Base-by-base conservation (phyloP, 2,797 vertebrate genomes). In the Manis crassicaudata region DNA sequence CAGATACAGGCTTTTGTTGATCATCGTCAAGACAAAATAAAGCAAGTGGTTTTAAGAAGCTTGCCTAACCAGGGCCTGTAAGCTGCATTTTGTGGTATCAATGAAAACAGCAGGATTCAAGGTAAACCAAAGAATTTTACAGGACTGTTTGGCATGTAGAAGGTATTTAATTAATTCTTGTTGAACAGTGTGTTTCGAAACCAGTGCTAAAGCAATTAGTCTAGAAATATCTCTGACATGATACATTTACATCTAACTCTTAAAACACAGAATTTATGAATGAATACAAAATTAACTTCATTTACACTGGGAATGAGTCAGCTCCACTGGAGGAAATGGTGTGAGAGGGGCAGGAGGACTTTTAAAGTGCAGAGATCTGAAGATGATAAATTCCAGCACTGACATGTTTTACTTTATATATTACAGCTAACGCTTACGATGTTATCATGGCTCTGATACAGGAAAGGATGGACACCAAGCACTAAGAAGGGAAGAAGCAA, bases 21-120 rank as follows among this genome's bases (percentile, higher is more conserved):
- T 84, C 21, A 20, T 62, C 83, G 89, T 93, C 80, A 79, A 60
- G 37, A 93, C 92, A 92, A 87, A 95, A 90, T 73, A 72, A 72
- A 72, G 54, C 37, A 12, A 23, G 6, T 29, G 25, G 11, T 88
- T 96, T 81, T 50, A 72, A 91, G 90, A 76, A 63, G 25, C 10
- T 94, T 86, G 14, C 17, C 82, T 90, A 32, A 86, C 40, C n/a
- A 70, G n/a, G 40, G 88, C n/a, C 65, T 52, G 35, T 70, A 56
- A 85, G 21, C 37, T 37, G n/a, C 46, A 25, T 84, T 86, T 72
- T 76, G 92, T 0, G 20, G 23, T 9, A 62, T 82, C 46, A 77
- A 91, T 56, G 76, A 85, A 87, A 92, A 88, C 29, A 54, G 21
- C 70, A 76, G 68, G 32, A 27, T 25, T 73, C 85, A 70, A 37